Evolutionary conservation across 2,797 vertebrate species (phyloP).

Genomic region (Chromobotia macracanthus): DNA sequence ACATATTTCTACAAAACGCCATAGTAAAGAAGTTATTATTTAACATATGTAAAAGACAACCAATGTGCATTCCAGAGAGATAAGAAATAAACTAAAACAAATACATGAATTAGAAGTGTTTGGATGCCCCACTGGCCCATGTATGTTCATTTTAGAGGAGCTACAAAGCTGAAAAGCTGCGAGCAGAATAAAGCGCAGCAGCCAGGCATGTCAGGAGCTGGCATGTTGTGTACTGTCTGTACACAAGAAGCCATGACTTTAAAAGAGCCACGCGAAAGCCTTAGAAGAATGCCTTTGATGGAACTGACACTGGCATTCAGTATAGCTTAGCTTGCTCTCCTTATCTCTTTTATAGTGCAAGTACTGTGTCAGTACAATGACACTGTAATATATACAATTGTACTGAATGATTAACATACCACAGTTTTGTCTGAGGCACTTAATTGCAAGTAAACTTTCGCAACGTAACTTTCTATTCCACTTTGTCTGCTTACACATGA

Average conservation of each 20-base stretch:
- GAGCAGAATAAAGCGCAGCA: conserved; percentile 21
- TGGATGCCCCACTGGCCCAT: not conserved
- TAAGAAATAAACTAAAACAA: not conserved
- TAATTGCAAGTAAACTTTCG: too few species aligned
- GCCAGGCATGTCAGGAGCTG: conserved; percentile 32
- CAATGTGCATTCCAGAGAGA: not conserved
- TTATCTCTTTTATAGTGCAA: not conserved
- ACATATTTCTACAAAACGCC: too few species aligned
- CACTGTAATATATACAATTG: too few species aligned
- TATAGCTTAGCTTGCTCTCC: not conserved
- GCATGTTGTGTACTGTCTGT: too few species aligned
- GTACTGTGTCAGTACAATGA: too few species aligned
- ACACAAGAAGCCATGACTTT: conserved; percentile 12
- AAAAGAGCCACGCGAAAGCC: not conserved
- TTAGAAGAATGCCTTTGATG: not conserved
- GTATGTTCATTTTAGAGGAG: conserved; percentile 14
- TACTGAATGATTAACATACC: too few species aligned
- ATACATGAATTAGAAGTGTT: not conserved
- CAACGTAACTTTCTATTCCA: too few species aligned
- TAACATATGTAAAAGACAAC: not conserved
- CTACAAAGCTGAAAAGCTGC: conserved; percentile 15
- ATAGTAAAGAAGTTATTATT: too few species aligned
- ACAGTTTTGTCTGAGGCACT: too few species aligned
- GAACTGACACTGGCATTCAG: not conserved
- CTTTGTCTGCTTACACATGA: too few species aligned